These are phyloP conservation scores for Pemphigus obesinymphae DNA, from an alignment of 1,140 invertebrate genomes.

Conservation along the genomic window DNA sequence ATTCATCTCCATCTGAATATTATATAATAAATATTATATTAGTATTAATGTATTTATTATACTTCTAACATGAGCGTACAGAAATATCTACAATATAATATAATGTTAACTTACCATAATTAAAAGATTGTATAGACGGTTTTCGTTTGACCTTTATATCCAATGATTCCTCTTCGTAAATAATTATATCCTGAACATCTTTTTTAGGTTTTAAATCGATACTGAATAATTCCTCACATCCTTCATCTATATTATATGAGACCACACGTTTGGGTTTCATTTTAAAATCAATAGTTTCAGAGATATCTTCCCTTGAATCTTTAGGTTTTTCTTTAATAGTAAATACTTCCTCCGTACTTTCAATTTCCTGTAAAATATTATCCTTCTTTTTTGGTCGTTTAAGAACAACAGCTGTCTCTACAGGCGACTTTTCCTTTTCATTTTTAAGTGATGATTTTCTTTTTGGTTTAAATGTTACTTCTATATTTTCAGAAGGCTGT, in stretches of 20 bases:
- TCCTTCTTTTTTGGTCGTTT: conserved; percentile 24
- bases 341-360: conserved; percentile 47
- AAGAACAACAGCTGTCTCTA: conserved; percentile 44
- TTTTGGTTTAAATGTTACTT: conserved; percentile 44
- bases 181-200: conserved; percentile 47
- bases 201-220: conserved; percentile 44
- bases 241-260: conserved; percentile 46
- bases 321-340: conserved; percentile 44
- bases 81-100: background rate
- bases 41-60: too few relatives aligned
- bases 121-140: conserved; percentile 50
- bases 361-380: background rate
- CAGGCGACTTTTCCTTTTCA: conserved; percentile 27
- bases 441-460: conserved; percentile 7
- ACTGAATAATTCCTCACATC: conserved; percentile 47
- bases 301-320: conserved; percentile 26
- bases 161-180: conserved; percentile 59
- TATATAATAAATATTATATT: background rate
- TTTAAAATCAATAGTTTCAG: conserved; percentile 4
- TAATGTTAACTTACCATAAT: conserved; percentile 46
- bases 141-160: conserved; percentile 58
- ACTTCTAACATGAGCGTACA: background rate
- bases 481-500: conserved; percentile 46
- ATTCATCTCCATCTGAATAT: conserved; percentile 42
- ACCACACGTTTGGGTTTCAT: conserved; percentile 32